phyloP scores from a whole-genome alignment of 30 jellyfish, hydroid and myxozoan genomes.

The Catostylus mosaicus region DNA sequence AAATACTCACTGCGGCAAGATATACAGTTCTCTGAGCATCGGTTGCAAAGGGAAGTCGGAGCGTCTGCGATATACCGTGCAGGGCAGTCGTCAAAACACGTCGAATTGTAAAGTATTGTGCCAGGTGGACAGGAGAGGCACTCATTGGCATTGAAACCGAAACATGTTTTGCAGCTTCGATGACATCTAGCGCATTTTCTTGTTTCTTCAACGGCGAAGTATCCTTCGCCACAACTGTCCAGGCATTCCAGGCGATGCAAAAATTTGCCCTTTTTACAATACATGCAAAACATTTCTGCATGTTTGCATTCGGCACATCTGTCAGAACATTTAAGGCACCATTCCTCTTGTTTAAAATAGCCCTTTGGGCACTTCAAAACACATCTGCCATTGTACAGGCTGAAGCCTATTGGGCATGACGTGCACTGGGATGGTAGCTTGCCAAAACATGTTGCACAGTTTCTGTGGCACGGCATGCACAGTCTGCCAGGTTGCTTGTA shows the following conservation, averaged over 20 bases:
- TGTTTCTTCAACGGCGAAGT: conserved; percentile 54
- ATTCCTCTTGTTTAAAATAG: conserved; percentile 46
- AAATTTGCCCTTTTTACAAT: conserved; percentile 67
- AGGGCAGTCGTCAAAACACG: conserved; percentile 73
- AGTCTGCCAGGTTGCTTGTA: conserved; percentile 44
- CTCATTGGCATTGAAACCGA: conserved; percentile 71
- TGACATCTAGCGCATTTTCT: conserved; percentile 63
- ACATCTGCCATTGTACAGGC: conserved; percentile 53
- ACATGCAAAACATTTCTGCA: conserved; percentile 73
- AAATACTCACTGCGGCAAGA: conserved; percentile 59
- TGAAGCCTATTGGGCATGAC: conserved; percentile 54
- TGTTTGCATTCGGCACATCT: conserved; percentile 78
- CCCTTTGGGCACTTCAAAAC: conserved; percentile 69
- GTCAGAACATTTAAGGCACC: conserved; percentile 82
- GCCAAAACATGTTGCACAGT: conserved; percentile 66
- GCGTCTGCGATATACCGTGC: conserved; percentile 60
- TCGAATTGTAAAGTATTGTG: conserved; percentile 38
- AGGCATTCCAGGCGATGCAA: conserved; percentile 79
- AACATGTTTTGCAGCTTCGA: conserved; percentile 62
- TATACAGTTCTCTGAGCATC: conserved; percentile 66
- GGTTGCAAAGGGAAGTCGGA: conserved; percentile 50
- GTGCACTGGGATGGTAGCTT: conserved; percentile 42
- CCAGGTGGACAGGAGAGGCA: conserved; percentile 74
- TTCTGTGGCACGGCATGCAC: conserved; percentile 79
- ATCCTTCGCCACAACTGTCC: conserved; percentile 62